Evolutionary conservation across 1,140 invertebrate species (phyloP).

Genomic region (Neotoxoptera formosana): DNA sequence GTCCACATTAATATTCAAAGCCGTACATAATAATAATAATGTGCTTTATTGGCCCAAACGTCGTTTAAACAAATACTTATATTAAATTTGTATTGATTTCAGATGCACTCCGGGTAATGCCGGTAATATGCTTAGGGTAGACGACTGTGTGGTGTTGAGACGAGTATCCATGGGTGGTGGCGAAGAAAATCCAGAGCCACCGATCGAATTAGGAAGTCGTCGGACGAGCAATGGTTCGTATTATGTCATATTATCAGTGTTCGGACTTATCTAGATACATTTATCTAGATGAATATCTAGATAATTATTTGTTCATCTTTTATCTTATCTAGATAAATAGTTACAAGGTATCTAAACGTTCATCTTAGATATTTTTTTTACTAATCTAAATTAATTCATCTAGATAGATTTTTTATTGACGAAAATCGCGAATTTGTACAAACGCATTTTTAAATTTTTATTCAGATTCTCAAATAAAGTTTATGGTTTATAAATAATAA

Average conservation of each 20-base stretch:
- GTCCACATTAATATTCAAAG: conserved; percentile 14
- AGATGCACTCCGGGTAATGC: conserved; percentile 33
- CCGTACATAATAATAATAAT: background rate
- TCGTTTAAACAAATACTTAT: background rate
- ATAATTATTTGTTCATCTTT: too few relatives aligned
- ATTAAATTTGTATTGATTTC: conserved; percentile 6
- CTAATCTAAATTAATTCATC: too few relatives aligned
- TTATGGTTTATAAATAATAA: too few relatives aligned
- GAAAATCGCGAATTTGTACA: too few relatives aligned
- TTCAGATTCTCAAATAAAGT: too few relatives aligned
- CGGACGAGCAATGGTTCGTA: conserved; percentile 57
- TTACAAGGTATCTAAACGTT: too few relatives aligned
- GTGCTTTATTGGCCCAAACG: background rate
- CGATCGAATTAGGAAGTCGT: conserved; percentile 53
- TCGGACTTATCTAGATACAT: too few relatives aligned
- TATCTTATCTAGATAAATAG: too few relatives aligned
- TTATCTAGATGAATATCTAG: too few relatives aligned
- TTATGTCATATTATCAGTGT: background rate
- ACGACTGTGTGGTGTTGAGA: conserved; percentile 58
- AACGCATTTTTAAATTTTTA: too few relatives aligned
- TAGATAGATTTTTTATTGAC: too few relatives aligned
- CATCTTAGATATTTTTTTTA: too few relatives aligned
- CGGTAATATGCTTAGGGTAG: conserved; percentile 58
- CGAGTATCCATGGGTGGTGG: conserved; percentile 60
- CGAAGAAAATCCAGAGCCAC: conserved; percentile 59